phyloP scores from a whole-genome alignment of 2,797 vertebrate species.

The Pantherophis vulpinus region DNA sequence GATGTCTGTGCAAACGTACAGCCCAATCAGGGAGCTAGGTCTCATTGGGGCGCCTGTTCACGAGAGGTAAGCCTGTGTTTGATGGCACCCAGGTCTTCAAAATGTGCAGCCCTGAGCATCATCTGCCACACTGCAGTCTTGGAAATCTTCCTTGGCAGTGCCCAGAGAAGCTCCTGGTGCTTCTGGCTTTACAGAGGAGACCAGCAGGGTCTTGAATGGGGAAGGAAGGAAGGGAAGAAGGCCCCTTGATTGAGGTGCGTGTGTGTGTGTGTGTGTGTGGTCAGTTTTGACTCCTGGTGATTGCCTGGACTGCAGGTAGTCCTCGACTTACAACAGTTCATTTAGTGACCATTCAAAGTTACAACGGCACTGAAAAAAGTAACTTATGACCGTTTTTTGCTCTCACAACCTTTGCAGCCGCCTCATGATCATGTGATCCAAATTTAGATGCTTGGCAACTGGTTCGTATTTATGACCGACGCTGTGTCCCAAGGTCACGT shows the following conservation, averaged over 20 bases:
- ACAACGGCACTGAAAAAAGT: too few species aligned
- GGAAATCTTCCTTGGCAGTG: background rate
- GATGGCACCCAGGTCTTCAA: background rate
- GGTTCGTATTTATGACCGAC: background rate
- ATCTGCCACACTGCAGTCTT: background rate
- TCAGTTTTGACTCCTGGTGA: background rate
- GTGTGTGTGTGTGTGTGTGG: background rate
- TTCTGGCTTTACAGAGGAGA: background rate
- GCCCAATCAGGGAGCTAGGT: background rate
- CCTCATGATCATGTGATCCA: too few species aligned
- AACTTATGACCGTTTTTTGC: too few species aligned
- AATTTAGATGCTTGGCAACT: background rate
- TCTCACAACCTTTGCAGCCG: too few species aligned
- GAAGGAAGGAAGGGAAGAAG: background rate
- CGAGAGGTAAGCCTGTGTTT: background rate
- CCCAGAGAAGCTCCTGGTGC: conserved; percentile 8
- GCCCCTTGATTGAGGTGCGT: background rate
- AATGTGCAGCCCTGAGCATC: background rate
- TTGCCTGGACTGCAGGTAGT: background rate
- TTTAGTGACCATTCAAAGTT: too few species aligned
- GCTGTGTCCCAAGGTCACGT: background rate
- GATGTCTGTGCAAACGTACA: background rate
- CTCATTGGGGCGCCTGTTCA: background rate
- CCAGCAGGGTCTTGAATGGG: background rate
- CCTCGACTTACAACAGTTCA: too few species aligned